Evolutionary conservation across 2,113 vertebrate species (phyloP).

Genomic region (Sapajus apella): DNA sequence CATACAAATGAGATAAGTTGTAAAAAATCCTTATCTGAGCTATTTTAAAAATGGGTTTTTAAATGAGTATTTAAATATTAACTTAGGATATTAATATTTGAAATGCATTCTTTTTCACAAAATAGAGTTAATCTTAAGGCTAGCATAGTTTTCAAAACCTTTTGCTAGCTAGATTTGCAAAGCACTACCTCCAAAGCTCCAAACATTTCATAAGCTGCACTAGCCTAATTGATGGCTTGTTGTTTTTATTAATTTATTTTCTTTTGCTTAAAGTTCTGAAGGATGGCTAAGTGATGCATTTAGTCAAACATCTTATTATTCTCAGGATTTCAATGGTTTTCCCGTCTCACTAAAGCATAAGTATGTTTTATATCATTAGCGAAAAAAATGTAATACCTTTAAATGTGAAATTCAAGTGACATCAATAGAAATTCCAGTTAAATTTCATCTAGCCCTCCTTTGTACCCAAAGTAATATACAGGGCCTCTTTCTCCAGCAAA

Average conservation of each 20-base stretch:
- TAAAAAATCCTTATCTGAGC: slow-evolving; percentile 43
- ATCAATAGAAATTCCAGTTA: not conserved
- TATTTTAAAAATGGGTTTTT: slow-evolving; percentile 65
- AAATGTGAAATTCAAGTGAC: slow-evolving; percentile 6
- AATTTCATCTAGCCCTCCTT: not conserved
- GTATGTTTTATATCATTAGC: not conserved
- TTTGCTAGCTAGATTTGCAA: not conserved
- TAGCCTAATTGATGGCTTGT: not conserved
- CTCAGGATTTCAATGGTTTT: not conserved
- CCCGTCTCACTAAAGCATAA: not conserved
- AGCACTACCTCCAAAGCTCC: not conserved
- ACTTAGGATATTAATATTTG: slow-evolving; percentile 68
- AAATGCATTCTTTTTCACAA: slow-evolving; percentile 64
- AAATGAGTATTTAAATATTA: slow-evolving; percentile 78
- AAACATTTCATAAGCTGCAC: accelerated
- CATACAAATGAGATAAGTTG: slow-evolving; percentile 41
- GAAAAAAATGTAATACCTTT: not conserved
- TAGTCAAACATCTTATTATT: not conserved
- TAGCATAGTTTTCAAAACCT: not conserved
- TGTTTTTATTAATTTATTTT: slow-evolving; percentile 30
- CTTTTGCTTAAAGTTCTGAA: not conserved
- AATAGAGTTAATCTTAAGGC: slow-evolving; percentile 25
- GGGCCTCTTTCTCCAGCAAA: not conserved
- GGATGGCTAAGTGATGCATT: not conserved
- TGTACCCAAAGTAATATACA: not conserved